phyloP scores from a whole-genome alignment of 2,888 invertebrate species.

The Mythimna albipuncta region DNA sequence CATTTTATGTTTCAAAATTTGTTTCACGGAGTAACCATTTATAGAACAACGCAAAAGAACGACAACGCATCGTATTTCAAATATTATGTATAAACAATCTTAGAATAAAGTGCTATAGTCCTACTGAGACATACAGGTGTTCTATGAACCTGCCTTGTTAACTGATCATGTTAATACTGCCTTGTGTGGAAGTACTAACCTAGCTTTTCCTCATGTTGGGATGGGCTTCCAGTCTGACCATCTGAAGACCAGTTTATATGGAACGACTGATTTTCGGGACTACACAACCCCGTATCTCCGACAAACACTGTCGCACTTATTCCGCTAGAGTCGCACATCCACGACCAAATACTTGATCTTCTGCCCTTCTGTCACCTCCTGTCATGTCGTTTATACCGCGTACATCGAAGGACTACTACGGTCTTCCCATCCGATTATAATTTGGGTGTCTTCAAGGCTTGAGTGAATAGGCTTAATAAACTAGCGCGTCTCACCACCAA shows the following conservation, averaged over 20 bases:
- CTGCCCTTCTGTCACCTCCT: no score
- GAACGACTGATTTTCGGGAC: background rate
- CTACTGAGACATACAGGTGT: slow-evolving; percentile 5
- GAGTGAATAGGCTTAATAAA: no score
- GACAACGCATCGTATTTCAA: slow-evolving; percentile 20
- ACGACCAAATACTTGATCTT: no score
- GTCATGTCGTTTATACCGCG: no score
- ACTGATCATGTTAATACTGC: slow-evolving; percentile 37
- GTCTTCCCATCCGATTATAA: no score
- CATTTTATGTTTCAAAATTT: background rate
- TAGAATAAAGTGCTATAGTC: slow-evolving; percentile 33
- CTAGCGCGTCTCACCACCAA: no score
- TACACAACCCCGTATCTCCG: background rate
- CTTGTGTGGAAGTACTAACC: slow-evolving; percentile 46
- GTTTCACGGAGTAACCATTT: background rate
- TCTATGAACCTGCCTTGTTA: slow-evolving; percentile 4
- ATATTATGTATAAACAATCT: slow-evolving; percentile 21
- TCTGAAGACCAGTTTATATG: no score
- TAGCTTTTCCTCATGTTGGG: background rate
- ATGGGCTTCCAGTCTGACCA: background rate
- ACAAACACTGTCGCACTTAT: no score
- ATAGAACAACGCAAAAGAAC: slow-evolving; percentile 33
- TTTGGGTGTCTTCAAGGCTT: no score
- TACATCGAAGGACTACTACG: no score
- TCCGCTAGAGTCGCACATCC: no score